A percentile compares a stretch with the other conserved stretches of the same genome.
These are phyloP conservation scores for Cheilosia urbana DNA, from an alignment of 2,888 invertebrate species.

Conservation along the genomic window DNA sequence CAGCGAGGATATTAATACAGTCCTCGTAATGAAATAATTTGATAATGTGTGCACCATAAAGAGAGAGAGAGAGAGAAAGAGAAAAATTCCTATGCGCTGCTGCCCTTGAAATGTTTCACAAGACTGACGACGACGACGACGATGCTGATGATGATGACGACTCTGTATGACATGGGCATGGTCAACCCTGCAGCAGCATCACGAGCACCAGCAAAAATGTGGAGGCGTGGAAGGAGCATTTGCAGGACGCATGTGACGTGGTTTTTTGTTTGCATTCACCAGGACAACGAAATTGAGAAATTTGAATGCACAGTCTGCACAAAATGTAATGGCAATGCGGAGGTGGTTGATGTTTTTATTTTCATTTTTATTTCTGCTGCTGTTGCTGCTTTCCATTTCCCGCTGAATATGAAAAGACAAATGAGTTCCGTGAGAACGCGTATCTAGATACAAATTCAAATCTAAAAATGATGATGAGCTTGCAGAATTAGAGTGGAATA, in stretches of 20 bases:
- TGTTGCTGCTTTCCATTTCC: slow-evolving; percentile 48
- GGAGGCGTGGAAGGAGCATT: slow-evolving; percentile 64
- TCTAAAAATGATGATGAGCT: slow-evolving; percentile 68
- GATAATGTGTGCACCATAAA: slow-evolving; percentile 69
- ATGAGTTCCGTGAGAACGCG: slow-evolving; percentile 59
- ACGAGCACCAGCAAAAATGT: slow-evolving; percentile 30
- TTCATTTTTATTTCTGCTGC: slow-evolving; percentile 29
- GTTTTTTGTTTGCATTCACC: slow-evolving; percentile 36
- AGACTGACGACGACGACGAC: slow-evolving; percentile 46
- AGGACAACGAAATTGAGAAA: slow-evolving; percentile 61
- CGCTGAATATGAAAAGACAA: slow-evolving; percentile 70
- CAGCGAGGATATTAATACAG: slow-evolving; percentile 65
- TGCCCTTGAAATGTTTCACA: slow-evolving; percentile 69
- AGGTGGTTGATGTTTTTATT: slow-evolving; percentile 5
- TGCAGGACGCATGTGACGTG: slow-evolving; percentile 69
- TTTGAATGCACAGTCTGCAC: slow-evolving; percentile 73
- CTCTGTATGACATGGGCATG: slow-evolving; percentile 49
- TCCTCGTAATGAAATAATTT: slow-evolving; percentile 70
- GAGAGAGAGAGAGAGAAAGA: slow-evolving; percentile 58
- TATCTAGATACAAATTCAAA: slow-evolving; percentile 63
- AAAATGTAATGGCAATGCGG: slow-evolving; percentile 61
- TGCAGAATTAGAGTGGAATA: slow-evolving; percentile 73
- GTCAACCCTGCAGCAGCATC: slow-evolving; percentile 45
- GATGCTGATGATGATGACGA: slow-evolving; percentile 51
- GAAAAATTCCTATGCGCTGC: slow-evolving; percentile 66